Base-by-base conservation (phyloP, 2,797 vertebrate genomes). In the Alfaro cultratus region DNA sequence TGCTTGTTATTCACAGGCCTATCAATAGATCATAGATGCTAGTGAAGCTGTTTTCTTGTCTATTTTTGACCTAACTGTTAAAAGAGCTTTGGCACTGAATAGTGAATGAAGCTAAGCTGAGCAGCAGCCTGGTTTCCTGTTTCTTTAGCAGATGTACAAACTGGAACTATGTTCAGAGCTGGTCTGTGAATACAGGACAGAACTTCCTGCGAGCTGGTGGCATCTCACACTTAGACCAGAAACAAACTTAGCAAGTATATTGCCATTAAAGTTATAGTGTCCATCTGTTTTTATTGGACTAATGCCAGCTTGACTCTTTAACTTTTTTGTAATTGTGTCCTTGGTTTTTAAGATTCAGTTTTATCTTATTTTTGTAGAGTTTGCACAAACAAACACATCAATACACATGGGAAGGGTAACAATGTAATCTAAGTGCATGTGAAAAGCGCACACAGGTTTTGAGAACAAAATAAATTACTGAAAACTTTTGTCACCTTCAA, bases 61-160 rank as follows among this genome's bases (percentile, higher is more conserved):
- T 92, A 88, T 93, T 91, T 91, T 89, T 93, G 89, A 94, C 93
- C 93, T 82, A 93, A 88, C 91, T 94, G 87, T 83, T 93, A 86
- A 93, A 91, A 94, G 82, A 67, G 89, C 86, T 94, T 83, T 71
- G 77, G 79, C 80, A 77, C 75, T 82, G 85, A 87, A 89, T 85
- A 73, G 76, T 83, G 64, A 74, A 80, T 77, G 77, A n/a, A 88
- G 81, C 76, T 4, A 1, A 83, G 80, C 75, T 2, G 13, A 86
- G 81, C 84, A 89, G 80, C 85, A 87, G 81, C 72, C 53, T 80
- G 64, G 79, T 83, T 85, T 83, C 71, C 13, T 34, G 68, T 79
- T 83, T 43, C 68, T 77, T 83, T 15, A 16, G 80, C 86, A 76
- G 72, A 85, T 73, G 77, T 82, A 78, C 70, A 82, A 78, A 80